Base-by-base conservation (phyloP, 1,140 invertebrate genomes). In the Trypoxylus dichotomus region DNA sequence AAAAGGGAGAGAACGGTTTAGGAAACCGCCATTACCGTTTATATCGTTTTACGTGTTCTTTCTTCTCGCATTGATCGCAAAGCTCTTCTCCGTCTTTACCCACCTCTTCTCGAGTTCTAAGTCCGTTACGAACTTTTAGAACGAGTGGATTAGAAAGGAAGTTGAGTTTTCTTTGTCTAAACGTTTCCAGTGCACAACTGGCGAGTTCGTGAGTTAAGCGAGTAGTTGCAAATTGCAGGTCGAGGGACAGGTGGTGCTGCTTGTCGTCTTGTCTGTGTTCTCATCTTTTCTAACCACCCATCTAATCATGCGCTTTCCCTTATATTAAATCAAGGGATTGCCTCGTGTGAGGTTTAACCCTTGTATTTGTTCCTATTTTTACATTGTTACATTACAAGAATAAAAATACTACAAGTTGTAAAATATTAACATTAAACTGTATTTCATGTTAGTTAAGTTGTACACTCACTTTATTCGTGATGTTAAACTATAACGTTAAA, bases 91-190 rank as follows among this genome's bases (percentile, higher is more conserved):
- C 3, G 21, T 21, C 19, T 63, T 63, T 68, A 68, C 60, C 27
- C 19, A 24, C 60, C 60, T 68, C 60, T 68, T 24, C 21, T 15
- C 7, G 19, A 32, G 42, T 77, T 77, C 76, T 77, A 77, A 77
- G 72, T 77, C 71, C 76, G 76, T 77, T 77, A 77, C 41, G 76
- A 74, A 77, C 68, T 74, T 43, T 77, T 77, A 15, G 76, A 24
- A 15, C 72, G 21, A 71, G 76, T n/a, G 60, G 76, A 77, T 77
- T 77, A 77, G 76, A 77, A 32, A 68, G 47, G 60, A 41, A 41
- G 60, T 37, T 68, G 68, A 72, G 76, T 74, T 32, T 58, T 77
- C 41, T 58, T 77, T 77, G 68, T 77, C 76, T 77, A 77, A 77
- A 74, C 76, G 72, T 42, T 77, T 77, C 76, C 76, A 37, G 76